These are phyloP conservation scores for Aplysina aerophoba DNA, from an alignment of 37 sponge, comb jelly and placozoan genomes.

Conservation along the genomic window DNA sequence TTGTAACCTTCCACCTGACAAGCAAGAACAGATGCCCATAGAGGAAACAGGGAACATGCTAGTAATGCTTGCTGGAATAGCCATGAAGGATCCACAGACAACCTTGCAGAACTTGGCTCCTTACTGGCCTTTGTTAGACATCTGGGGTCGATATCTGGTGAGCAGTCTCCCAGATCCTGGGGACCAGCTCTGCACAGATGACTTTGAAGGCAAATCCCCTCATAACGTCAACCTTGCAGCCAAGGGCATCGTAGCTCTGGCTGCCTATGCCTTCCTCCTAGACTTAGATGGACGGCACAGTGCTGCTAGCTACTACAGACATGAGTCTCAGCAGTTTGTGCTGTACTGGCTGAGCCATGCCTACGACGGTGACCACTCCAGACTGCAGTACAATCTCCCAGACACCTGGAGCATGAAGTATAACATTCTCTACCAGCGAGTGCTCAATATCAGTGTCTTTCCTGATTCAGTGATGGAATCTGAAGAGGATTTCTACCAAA, in stretches of 20 bases:
- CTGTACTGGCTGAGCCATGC: slow-evolving; percentile 57
- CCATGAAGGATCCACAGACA: neutral
- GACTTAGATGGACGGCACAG: neutral
- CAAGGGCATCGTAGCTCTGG: slow-evolving; percentile 69
- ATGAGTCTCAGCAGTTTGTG: slow-evolving; percentile 5
- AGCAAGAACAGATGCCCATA: slow-evolving; percentile 85
- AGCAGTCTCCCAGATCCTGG: slow-evolving; percentile 66
- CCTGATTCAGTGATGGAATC: slow-evolving; percentile 45
- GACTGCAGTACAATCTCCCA: slow-evolving; percentile 60
- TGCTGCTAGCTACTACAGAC: slow-evolving; percentile 43
- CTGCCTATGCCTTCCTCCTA: slow-evolving; percentile 57
- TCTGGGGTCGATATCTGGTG: slow-evolving; percentile 59
- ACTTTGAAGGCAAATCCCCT: slow-evolving; percentile 76
- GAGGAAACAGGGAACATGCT: slow-evolving; percentile 84
- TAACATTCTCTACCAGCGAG: slow-evolving; percentile 68
- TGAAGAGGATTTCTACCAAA: slow-evolving; percentile 51
- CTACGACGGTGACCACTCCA: slow-evolving; percentile 46
- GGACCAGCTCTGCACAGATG: slow-evolving; percentile 82
- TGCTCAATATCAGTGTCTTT: slow-evolving; percentile 48
- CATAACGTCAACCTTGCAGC: slow-evolving; percentile 78
- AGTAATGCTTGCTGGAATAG: slow-evolving; percentile 44
- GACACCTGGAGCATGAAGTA: slow-evolving; percentile 78
- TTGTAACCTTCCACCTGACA: slow-evolving; percentile 60
- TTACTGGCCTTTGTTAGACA: slow-evolving; percentile 40
- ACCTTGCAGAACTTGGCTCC: neutral